These are phyloP conservation scores for Eulemur mongoz DNA, from an alignment of 2,797 vertebrate genomes.

Conservation along the genomic window DNA sequence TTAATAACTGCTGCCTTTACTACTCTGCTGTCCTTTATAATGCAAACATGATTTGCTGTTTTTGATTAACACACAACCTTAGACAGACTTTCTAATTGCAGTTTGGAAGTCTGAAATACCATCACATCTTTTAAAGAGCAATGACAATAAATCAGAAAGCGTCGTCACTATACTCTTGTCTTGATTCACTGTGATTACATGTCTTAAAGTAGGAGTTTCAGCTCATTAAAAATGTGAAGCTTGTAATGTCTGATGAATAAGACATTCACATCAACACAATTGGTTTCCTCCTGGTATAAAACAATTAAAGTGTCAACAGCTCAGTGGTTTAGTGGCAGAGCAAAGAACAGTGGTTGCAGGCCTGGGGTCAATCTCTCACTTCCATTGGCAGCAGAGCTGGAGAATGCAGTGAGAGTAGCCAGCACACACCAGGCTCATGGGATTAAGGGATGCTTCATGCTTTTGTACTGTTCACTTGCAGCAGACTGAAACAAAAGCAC, in stretches of 20 bases:
- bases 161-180: neutral
- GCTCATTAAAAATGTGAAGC: slow-evolving; percentile 61
- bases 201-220: neutral
- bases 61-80: slow-evolving; percentile 49
- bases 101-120: slow-evolving; percentile 43
- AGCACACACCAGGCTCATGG: neutral
- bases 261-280: slow-evolving; percentile 52
- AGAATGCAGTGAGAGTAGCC: neutral
- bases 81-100: slow-evolving; percentile 45
- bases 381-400: neutral
- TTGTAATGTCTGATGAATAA: slow-evolving; percentile 52
- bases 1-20: neutral
- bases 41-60: slow-evolving; percentile 45
- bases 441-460: neutral
- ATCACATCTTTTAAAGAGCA: slow-evolving; percentile 42
- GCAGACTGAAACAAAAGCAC: slow-evolving; percentile 34
- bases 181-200: slow-evolving; percentile 25
- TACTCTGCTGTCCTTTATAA: neutral
- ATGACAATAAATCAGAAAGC: slow-evolving; percentile 50
- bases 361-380: slow-evolving; percentile 27
- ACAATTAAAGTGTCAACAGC: slow-evolving; percentile 53
- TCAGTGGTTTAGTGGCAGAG: slow-evolving; percentile 46
- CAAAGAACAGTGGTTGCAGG: slow-evolving; percentile 40
- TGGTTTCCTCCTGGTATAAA: slow-evolving; percentile 53
- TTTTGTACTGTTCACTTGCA: neutral